Conservation (phyloP, 35 echinoderm and acorn worm species). For the Holothuria glaberrima region DNA sequence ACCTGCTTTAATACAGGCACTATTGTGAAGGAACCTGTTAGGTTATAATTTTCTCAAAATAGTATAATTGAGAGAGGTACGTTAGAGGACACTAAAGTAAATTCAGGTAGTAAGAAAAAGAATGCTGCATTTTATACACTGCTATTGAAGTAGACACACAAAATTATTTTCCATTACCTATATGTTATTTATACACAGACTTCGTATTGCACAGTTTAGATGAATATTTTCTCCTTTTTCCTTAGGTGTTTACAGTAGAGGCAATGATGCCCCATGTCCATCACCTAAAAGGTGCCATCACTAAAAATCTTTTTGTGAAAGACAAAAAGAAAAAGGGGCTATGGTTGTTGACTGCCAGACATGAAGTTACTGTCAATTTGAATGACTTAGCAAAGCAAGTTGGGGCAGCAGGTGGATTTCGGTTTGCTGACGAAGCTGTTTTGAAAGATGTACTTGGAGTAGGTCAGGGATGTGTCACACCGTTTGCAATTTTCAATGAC, state of each 20-base stretch:
- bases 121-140: too few species aligned
- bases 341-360: slow-evolving; percentile 78
- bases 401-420: slow-evolving; percentile 83
- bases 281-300: slow-evolving; percentile 56
- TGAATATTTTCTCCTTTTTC: not conserved
- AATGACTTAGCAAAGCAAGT: slow-evolving; percentile 76
- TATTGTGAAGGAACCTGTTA: too few species aligned
- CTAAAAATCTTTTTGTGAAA: slow-evolving; percentile 89
- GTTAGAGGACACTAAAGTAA: too few species aligned
- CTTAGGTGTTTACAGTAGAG: slow-evolving; percentile 93
- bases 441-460: slow-evolving; percentile 87
- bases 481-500: slow-evolving; percentile 89
- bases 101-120: too few species aligned
- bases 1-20: too few species aligned
- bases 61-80: too few species aligned
- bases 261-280: slow-evolving; percentile 88
- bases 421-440: slow-evolving; percentile 87
- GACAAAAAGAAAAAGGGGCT: slow-evolving; percentile 90
- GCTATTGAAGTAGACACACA: too few species aligned
- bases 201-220: too few species aligned
- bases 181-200: too few species aligned
- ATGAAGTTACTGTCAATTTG: slow-evolving; percentile 67
- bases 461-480: slow-evolving; percentile 89
- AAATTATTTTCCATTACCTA: too few species aligned
- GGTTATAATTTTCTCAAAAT: too few species aligned